Base-by-base conservation (phyloP, 2,797 vertebrate genomes). In the Gila robusta region DNA sequence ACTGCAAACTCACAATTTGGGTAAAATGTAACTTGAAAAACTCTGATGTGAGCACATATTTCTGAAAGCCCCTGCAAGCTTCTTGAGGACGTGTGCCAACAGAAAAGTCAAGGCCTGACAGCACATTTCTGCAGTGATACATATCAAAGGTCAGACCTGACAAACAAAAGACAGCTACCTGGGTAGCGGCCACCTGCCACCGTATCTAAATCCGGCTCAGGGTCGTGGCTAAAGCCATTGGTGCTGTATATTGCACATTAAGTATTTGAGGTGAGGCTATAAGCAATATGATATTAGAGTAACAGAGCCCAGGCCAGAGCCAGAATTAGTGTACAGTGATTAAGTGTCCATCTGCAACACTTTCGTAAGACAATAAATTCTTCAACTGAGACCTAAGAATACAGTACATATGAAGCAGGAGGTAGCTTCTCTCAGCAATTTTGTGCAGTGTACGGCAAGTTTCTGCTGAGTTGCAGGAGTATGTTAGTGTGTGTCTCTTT, bases 401-500 rank as follows among this genome's bases (percentile, higher is more conserved):
- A 84, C 47, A 49, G 47, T 49, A 49, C 37, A 70, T 44, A 71
- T 41, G 82, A 66, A 79, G 82, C 83, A 32, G 62, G 64, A 19
- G n/a, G 39, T 76, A 78, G 77, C 73, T 83, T 84, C 66, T 84
- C 79, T 82, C 74, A 87, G 86, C 88, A 86, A 79, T 84, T 85
- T 62, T 41, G 6, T 49, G 72, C 66, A 85, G 77, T 71, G 56
- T 16, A 56, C 21, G 14, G 49, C 49, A 54, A 79, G 28, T 81
- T 87, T 89, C 67, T 83, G 85, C 86, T 89, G 88, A 91, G 81
- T 83, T 89, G 87, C 73, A 85, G 41, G 71, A 77, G 73, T 52
- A 64, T 66, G 41, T 70, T 49, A 77, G 85, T 79, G 87, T 84
- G 82, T 41, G 52, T 69, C 67, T 84, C 28, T 77, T 26, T 76